phyloP scores from a whole-genome alignment of 53 echinoderm and acorn worm species.

The Pentamera pediparva region DNA sequence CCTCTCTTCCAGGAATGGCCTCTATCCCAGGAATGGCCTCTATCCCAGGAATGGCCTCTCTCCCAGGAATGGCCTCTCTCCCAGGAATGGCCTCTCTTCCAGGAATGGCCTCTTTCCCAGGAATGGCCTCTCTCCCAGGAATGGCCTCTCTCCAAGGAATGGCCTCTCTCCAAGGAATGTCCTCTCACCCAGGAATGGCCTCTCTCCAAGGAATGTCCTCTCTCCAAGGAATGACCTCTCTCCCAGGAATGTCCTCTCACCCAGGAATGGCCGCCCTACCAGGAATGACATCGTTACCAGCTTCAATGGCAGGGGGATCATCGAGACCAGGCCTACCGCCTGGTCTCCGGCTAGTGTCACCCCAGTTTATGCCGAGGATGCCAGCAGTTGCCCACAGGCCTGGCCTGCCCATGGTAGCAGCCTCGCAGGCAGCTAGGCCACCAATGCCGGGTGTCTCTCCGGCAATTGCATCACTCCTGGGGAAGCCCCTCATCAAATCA shows the following conservation, averaged over 20 bases:
- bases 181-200: neutral
- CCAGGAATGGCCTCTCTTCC: slow-evolving; percentile 9
- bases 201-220: neutral
- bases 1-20: neutral
- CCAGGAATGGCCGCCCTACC: neutral
- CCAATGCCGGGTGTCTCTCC: neutral
- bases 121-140: slow-evolving; percentile 5
- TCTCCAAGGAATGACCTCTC: neutral
- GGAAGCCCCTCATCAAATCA: slow-evolving; percentile 26
- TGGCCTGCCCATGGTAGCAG: neutral
- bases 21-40: neutral
- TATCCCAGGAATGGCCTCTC: neutral
- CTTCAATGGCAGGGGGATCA: neutral
- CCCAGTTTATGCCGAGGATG: slow-evolving; percentile 9
- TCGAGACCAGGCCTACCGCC: neutral
- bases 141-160: no score
- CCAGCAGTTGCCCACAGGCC: neutral
- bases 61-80: slow-evolving; percentile 5
- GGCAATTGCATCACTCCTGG: slow-evolving; percentile 22
- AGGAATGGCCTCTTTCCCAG: neutral
- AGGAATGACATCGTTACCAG: slow-evolving; percentile 24
- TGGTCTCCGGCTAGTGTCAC: neutral
- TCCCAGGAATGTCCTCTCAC: neutral
- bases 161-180: neutral
- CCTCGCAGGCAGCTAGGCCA: neutral